phyloP scores from a whole-genome alignment of 1,140 invertebrate species.

The Drosophila arawakana region DNA sequence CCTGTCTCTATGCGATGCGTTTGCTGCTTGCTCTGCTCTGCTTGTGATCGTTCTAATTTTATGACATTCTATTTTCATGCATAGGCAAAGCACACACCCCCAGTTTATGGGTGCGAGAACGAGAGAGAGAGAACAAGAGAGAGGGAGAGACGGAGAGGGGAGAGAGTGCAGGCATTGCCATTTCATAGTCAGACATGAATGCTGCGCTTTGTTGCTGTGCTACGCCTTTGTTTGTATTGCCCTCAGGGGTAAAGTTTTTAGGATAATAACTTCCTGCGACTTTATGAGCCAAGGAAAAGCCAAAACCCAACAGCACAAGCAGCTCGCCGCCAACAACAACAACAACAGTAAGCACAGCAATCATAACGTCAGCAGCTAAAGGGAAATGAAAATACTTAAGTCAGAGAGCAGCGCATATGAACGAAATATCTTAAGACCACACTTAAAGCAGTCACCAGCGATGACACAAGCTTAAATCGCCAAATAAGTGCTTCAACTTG shows the following conservation, averaged over 20 bases:
- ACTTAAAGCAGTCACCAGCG: conserved; percentile 67
- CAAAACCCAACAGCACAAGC: conserved; percentile 60
- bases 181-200: conserved; percentile 81
- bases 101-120: conserved; percentile 33
- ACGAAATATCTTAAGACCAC: conserved; percentile 74
- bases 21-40: conserved; percentile 23
- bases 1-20: conserved; percentile 10
- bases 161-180: conserved; percentile 55
- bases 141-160: background rate
- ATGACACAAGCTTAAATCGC: conserved; percentile 23
- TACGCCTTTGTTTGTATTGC: conserved; percentile 83
- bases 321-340: conserved; percentile 24
- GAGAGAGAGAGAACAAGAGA: background rate
- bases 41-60: conserved; percentile 81
- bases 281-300: conserved; percentile 76
- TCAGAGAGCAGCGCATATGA: conserved; percentile 58
- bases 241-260: conserved; percentile 84
- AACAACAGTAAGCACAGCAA: conserved; percentile 35
- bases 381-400: conserved; percentile 80
- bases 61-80: conserved; percentile 82
- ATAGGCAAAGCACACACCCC: conserved; percentile 57
- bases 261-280: conserved; percentile 83
- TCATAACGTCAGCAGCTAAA: conserved; percentile 49
- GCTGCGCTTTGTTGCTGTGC: conserved; percentile 78
- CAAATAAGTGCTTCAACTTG: background rate